Evolutionary conservation across 2,888 invertebrate genomes (phyloP), one percentile per base, ranked within the genome.

Genomic region (Patella depressa): DNA sequence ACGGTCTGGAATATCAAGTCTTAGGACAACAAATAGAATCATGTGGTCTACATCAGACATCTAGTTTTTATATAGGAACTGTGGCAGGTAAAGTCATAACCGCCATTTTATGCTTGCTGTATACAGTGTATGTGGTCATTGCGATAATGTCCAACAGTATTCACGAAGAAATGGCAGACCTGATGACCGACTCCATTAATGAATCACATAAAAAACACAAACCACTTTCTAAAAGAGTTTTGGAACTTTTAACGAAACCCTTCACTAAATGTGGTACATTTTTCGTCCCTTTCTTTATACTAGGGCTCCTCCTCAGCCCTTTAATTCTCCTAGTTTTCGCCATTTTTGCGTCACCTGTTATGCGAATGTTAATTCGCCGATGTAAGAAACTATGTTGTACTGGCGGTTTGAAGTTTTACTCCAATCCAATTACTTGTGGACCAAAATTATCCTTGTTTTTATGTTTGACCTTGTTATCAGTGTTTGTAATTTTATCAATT

Each of bases 401-500:
- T 65, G 19, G 14, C 2, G 24, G 24, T 15, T 15, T 65, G 1
- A 65, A 24, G 3, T 65, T 17, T n/a, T 19, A 19, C 15, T 24
- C 24, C 19, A 9, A 24, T 9, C 19, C 19, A 24, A 15, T 24
- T 65, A n/a, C 19, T 15, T 65, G 24, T 14, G 65, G 65, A 65
- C 65, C 65, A 0, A 65, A 24, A 24, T 65, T 65, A 14, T 65
- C 65, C 9, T 71, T 57, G 55, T 71, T 72, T 55, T 81, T 81
- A 70, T 73, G 74, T 73, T 0, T 79, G 12, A 73, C 79, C 5
- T 53, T 79, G 45, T 57, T 79, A 19, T 74, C 69, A 53, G 76
- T 81, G 7, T 81, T 77, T 55, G 74, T 76, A 24, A 74, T 81
- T 54, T 72, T 81, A 55, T 72, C 76, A 7, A 45, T 81, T 45